A percentile compares a stretch with the other conserved stretches of the same genome.
Evolutionary conservation across 2,797 vertebrate genomes (phyloP).

Genomic region (Telmatherina bonti): DNA sequence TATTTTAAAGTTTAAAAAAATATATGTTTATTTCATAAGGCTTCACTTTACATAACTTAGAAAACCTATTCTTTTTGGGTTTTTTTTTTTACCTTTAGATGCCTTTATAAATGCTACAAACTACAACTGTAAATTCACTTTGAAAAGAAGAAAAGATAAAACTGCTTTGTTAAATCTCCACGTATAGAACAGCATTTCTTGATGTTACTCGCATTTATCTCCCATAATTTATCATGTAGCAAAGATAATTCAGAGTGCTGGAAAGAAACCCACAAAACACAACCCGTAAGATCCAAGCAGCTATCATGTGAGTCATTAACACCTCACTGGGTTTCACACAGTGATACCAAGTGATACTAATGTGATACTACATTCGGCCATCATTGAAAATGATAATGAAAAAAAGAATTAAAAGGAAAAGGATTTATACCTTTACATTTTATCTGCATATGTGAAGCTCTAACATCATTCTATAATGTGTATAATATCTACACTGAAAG

Average conservation of each 20-base stretch:
- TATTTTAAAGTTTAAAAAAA: no score
- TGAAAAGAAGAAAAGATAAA: not conserved
- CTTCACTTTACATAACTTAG: not conserved
- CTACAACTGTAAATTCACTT: not conserved
- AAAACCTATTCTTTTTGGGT: no score
- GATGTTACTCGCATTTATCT: not conserved
- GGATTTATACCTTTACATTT: not conserved
- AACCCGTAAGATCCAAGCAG: conserved; percentile 23
- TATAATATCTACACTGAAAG: no score
- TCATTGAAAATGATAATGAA: conserved; percentile 11
- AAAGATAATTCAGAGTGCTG: not conserved
- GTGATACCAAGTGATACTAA: conserved; percentile 24
- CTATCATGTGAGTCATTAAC: conserved; percentile 37
- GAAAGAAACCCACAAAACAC: not conserved
- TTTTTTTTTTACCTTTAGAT: no score
- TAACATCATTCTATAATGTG: not conserved
- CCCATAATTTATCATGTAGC: conserved; percentile 7
- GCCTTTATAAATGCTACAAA: not conserved
- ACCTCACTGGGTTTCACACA: conserved; percentile 25
- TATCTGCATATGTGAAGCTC: not conserved
- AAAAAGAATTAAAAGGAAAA: not conserved
- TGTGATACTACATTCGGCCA: conserved; percentile 19
- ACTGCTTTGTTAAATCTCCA: not conserved
- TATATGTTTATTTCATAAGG: not conserved
- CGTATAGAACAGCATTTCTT: not conserved